Conservation (phyloP, 2,797 vertebrate genomes). For the Falco rusticolus region DNA sequence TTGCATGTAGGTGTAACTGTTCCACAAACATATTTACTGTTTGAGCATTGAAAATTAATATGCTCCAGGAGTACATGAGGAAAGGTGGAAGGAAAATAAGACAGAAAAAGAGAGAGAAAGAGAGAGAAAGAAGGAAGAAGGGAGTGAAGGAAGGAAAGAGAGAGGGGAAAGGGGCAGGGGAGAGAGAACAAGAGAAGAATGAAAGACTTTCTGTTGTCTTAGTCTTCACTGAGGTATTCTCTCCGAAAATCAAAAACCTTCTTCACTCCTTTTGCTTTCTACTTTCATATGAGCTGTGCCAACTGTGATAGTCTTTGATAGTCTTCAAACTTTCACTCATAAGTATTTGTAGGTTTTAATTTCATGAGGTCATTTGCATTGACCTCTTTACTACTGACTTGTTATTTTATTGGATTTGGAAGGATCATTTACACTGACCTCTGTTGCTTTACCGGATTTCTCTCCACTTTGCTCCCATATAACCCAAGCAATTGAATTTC, state of each 20-base stretch:
- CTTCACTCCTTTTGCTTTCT: neutral
- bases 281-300: neutral
- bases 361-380: neutral
- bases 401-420: slow-evolving; percentile 1
- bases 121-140: too few relatives aligned
- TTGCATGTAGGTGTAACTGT: neutral
- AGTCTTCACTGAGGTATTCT: neutral
- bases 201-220: neutral
- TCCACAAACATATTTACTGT: neutral
- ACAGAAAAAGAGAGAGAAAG: too few relatives aligned
- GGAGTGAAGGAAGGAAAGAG: too few relatives aligned
- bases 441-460: neutral
- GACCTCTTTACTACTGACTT: neutral
- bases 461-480: neutral
- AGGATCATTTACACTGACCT: neutral
- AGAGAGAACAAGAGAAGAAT: neutral
- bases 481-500: neutral
- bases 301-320: neutral
- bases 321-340: neutral
- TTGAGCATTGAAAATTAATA: neutral
- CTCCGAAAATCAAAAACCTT: neutral
- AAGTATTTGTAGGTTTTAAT: neutral
- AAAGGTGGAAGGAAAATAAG: neutral
- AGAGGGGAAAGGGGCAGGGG: too few relatives aligned
- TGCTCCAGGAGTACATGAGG: neutral